Conservation (phyloP, 2,113 vertebrate genomes). For the Clarias macrocephalus region DNA sequence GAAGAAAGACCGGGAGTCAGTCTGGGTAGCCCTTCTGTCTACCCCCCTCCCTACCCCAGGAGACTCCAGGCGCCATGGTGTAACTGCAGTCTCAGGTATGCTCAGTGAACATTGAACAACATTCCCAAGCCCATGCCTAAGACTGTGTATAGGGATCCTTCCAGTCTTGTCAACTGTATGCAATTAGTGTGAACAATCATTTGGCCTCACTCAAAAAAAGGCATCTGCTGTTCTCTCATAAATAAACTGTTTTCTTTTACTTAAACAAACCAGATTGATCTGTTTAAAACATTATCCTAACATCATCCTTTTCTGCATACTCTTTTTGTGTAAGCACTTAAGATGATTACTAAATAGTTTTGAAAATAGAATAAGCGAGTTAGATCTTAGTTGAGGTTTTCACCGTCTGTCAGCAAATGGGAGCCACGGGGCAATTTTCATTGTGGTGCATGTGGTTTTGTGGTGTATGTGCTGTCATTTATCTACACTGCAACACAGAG, state of each 20-base stretch:
- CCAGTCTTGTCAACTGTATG: constrained; percentile 43
- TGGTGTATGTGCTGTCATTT: constrained; percentile 72
- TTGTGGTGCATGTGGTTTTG: constrained; percentile 73
- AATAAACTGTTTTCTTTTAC: constrained; percentile 36
- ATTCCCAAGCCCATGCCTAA: constrained; percentile 74
- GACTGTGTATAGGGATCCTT: constrained; percentile 58
- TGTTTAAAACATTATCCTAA: constrained; percentile 34
- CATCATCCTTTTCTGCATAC: constrained; percentile 50
- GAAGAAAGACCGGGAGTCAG: constrained; percentile 67
- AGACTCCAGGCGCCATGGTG: constrained; percentile 84
- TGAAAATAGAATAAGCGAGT: constrained; percentile 73
- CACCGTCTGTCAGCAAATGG: constrained; percentile 71
- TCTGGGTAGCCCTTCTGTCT: constrained; percentile 72
- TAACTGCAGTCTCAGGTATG: constrained; percentile 91
- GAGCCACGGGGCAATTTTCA: constrained; percentile 73
- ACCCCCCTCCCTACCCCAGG: constrained; percentile 58
- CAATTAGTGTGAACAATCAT: constrained; percentile 30
- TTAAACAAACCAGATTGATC: constrained; percentile 41
- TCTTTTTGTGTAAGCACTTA: constrained; percentile 65
- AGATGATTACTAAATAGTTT: constrained; percentile 75
- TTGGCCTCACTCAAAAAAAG: constrained; percentile 7
- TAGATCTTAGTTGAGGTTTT: constrained; percentile 70
- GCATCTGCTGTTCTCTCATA: constrained; percentile 13
- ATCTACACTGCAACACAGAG: constrained; percentile 64
- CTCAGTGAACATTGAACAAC: constrained; percentile 69